A percentile compares a stretch with the other conserved stretches of the same genome.
phyloP scores from a whole-genome alignment of 2,797 vertebrate species.

The Clarias pachynema region DNA sequence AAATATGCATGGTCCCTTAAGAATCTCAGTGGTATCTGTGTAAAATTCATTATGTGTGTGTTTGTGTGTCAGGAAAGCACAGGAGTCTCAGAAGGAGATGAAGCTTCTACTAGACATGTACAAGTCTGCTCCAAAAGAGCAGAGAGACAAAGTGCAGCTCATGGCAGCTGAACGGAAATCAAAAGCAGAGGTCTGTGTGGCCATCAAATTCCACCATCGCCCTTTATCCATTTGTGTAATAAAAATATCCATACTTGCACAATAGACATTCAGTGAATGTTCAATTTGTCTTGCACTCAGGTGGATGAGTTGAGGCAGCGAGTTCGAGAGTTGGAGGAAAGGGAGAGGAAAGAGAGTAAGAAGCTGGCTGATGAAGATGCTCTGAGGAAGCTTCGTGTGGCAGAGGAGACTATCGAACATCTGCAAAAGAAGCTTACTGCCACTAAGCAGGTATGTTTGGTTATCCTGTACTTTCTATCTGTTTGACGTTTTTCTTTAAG shows the following conservation, averaged over 20 bases:
- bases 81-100: slow-evolving; percentile 96
- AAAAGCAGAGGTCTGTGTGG: slow-evolving; percentile 85
- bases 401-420: slow-evolving; percentile 91
- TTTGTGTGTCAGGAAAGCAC: slow-evolving; percentile 82
- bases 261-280: background rate
- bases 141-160: slow-evolving; percentile 93
- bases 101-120: slow-evolving; percentile 94
- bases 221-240: background rate
- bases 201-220: background rate
- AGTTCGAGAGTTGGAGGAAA: slow-evolving; percentile 87
- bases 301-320: slow-evolving; percentile 86
- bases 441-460: slow-evolving; percentile 84
- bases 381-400: slow-evolving; percentile 86
- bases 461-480: slow-evolving; percentile 34
- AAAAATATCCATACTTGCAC: background rate
- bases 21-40: slow-evolving; percentile 5
- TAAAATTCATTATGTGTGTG: slow-evolving; percentile 1
- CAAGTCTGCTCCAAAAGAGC: slow-evolving; percentile 92
- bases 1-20: background rate
- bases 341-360: slow-evolving; percentile 89
- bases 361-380: slow-evolving; percentile 92
- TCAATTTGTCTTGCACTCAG: slow-evolving; percentile 59
- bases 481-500: background rate
- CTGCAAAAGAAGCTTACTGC: slow-evolving; percentile 90
- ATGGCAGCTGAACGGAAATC: slow-evolving; percentile 94